These are phyloP conservation scores for Chamaea fasciata DNA, from an alignment of 2,113 vertebrate species.

Conservation along the genomic window DNA sequence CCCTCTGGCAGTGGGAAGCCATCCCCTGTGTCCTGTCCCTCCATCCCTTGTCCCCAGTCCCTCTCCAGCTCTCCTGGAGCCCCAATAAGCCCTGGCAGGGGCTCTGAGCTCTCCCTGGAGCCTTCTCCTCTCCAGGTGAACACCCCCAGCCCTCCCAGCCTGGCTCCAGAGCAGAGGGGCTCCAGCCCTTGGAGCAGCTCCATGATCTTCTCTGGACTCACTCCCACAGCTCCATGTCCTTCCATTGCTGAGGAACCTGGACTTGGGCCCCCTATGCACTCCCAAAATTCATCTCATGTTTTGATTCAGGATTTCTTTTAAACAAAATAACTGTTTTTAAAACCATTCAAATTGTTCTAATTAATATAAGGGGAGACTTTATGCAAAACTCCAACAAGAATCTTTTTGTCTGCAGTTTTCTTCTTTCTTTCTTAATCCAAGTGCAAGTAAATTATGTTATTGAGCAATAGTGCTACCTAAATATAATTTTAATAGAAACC, in stretches of 20 bases:
- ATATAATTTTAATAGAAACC: background rate
- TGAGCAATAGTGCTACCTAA: background rate
- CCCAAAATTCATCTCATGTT: background rate
- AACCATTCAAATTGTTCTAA: background rate
- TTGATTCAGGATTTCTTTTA: background rate
- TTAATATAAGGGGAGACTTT: background rate
- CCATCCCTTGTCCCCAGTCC: background rate
- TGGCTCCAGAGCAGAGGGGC: too few relatives aligned
- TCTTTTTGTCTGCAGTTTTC: background rate
- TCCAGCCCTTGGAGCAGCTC: background rate
- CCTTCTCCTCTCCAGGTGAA: background rate
- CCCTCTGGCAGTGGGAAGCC: background rate
- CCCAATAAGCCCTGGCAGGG: background rate
- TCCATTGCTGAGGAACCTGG: background rate
- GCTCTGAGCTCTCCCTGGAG: background rate
- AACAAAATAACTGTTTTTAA: background rate
- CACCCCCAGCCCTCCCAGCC: background rate
- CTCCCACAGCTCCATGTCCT: background rate
- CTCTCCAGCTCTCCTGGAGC: background rate
- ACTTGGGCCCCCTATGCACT: accelerated
- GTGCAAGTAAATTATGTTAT: background rate
- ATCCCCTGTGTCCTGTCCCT: background rate
- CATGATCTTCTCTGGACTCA: background rate
- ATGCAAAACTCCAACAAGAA: background rate
- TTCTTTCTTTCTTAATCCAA: background rate